These are phyloP conservation scores for Amniataba percoides DNA, from an alignment of 2,797 vertebrate genomes.

Conservation along the genomic window DNA sequence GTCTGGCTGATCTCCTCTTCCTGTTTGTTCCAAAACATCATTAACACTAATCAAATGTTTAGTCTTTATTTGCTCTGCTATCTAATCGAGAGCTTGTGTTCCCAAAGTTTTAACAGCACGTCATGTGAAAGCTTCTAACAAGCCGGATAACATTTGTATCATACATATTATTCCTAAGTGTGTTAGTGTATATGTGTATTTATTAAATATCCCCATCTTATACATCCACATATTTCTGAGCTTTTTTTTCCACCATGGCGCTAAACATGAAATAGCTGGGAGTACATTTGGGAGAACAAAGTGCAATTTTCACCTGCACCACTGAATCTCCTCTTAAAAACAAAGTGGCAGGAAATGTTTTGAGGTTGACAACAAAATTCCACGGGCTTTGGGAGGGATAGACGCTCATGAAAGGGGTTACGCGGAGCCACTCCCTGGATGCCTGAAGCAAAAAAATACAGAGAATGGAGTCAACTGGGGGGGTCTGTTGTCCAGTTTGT, in stretches of 20 bases:
- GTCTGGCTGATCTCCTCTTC: conserved; percentile 36
- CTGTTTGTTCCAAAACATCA: conserved; percentile 57
- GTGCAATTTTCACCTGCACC: neutral
- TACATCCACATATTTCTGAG: neutral
- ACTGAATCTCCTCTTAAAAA: conserved; percentile 22
- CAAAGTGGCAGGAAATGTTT: conserved; percentile 35
- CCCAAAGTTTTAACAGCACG: conserved; percentile 2
- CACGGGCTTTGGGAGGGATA: conserved; percentile 63
- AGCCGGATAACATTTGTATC: too few relatives aligned
- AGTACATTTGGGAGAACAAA: conserved; percentile 1
- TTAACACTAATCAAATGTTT: conserved; percentile 58
- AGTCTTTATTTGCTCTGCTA: conserved; percentile 40
- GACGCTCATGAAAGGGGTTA: conserved; percentile 40
- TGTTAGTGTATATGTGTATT: too few relatives aligned
- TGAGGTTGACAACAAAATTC: conserved; percentile 65
- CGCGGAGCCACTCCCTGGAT: conserved; percentile 50
- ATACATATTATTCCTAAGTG: too few relatives aligned
- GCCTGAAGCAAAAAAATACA: conserved; percentile 57
- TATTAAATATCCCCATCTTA: neutral
- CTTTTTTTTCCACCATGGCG: neutral
- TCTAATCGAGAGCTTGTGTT: neutral
- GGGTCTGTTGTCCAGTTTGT: conserved; percentile 53
- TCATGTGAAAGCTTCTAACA: conserved; percentile 3
- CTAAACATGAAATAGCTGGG: neutral
- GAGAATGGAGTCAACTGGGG: conserved; percentile 35